Evolutionary conservation across 2,888 invertebrate species (phyloP).

Genomic region (Torymus aiolomorphi): DNA sequence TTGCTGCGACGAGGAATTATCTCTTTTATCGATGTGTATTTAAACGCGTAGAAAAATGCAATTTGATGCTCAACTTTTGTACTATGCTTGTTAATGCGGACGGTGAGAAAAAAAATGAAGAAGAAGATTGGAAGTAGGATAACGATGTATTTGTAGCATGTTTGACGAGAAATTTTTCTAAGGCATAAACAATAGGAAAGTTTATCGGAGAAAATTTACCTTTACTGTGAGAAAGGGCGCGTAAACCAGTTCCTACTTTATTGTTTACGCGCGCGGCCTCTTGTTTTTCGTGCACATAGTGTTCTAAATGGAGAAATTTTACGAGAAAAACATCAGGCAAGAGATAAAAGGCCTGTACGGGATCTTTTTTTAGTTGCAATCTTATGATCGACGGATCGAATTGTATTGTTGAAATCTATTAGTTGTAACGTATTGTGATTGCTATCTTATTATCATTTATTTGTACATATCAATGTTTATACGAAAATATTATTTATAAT

Average conservation of each 20-base stretch:
- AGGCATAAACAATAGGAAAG: conserved; percentile 33
- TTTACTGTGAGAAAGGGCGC: conserved; percentile 26
- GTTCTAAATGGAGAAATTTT: conserved; percentile 50
- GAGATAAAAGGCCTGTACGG: neutral
- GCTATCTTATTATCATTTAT: conserved; percentile 50
- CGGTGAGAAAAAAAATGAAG: conserved; percentile 50
- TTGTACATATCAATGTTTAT: conserved; percentile 54
- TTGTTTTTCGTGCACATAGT: conserved; percentile 49
- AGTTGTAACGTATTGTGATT: conserved; percentile 54
- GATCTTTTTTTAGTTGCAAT: conserved; percentile 44
- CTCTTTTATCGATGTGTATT: conserved; percentile 66
- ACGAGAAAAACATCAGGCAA: neutral
- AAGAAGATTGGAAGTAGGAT: conserved; percentile 21
- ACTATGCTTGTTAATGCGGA: conserved; percentile 66
- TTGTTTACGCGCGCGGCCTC: conserved; percentile 55
- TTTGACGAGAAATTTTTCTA: conserved; percentile 41
- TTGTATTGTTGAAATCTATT: conserved; percentile 51
- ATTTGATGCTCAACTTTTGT: conserved; percentile 74
- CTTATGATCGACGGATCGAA: conserved; percentile 11
- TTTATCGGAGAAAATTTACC: conserved; percentile 54
- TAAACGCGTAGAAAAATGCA: conserved; percentile 63
- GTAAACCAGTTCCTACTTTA: conserved; percentile 57
- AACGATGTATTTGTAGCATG: conserved; percentile 34
- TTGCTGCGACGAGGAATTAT: conserved; percentile 21
- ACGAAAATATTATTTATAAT: conserved; percentile 52